A percentile compares a stretch with the other conserved stretches of the same genome.
These are phyloP conservation scores for Otolemur garnettii DNA, from an alignment of 2,113 vertebrate genomes.

Conservation along the genomic window DNA sequence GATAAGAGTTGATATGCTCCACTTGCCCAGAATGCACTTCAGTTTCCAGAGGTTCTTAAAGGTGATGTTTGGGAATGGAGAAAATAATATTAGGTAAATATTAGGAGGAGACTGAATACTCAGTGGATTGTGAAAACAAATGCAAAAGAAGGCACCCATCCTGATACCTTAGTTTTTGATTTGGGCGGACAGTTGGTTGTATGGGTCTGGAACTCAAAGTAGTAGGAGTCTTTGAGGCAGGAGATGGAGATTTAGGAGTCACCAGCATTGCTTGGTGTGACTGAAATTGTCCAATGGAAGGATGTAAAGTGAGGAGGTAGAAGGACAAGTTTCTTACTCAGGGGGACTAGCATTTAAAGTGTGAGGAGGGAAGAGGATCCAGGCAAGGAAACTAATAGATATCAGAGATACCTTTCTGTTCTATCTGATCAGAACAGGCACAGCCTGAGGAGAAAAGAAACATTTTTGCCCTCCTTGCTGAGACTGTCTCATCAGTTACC, in stretches of 20 bases:
- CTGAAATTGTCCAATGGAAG: constrained; percentile 32
- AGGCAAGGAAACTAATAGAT: not conserved
- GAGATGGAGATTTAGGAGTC: constrained; percentile 4
- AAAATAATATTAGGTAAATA: not conserved
- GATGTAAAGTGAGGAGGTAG: not conserved
- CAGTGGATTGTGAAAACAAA: not conserved
- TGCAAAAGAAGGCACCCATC: not conserved
- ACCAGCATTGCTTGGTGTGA: not conserved
- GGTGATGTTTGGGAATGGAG: constrained; percentile 4
- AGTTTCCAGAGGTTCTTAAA: constrained; percentile 30
- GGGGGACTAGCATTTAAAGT: not conserved
- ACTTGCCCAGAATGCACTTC: constrained; percentile 31
- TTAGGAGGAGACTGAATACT: not conserved
- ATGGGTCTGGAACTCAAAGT: not conserved
- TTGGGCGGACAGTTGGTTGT: not conserved
- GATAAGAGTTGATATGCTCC: not conserved
- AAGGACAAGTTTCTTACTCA: not conserved
- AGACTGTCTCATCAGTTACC: not conserved
- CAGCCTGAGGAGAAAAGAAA: not conserved
- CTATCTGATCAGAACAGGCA: not conserved
- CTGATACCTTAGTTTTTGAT: not conserved
- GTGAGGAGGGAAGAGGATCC: not conserved
- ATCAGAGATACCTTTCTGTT: not conserved
- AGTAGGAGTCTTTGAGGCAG: not conserved
- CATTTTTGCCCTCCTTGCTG: not conserved